Evolutionary conservation across 1,140 invertebrate species (phyloP), one percentile per base, ranked within the genome.

Genomic region (Eumeta japonica): DNA sequence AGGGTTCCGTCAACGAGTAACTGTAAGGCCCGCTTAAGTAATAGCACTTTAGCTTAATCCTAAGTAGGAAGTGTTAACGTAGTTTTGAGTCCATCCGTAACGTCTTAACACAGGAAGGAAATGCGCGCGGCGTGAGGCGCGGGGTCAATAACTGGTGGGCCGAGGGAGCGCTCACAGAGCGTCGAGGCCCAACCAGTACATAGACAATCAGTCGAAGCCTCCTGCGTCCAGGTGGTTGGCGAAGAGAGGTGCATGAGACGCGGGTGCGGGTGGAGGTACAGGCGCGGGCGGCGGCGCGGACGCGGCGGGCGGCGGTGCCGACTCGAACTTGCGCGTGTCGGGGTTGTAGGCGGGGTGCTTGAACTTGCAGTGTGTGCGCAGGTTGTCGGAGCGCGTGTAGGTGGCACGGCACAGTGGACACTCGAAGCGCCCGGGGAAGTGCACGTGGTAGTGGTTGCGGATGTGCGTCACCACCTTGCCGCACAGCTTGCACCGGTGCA

Each of bases 381-480:
- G 81, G 75, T 89, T 90, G 80, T 90, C 88, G 72, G 87, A 89
- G 77, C 88, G 83, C 62, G 88, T 90, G 79, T 90, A 90, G 51
- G 86, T 89, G 62, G 88, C 86, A 71, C 84, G 84, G 79, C 88
- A 90, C 64, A 90, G 82, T 65, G 87, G 87, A 76, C 88, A 90
- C 80, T 89, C 86, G 81, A 89, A 89, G 63, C 86, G 84, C 63
- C 88, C 88, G 52, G 88, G 88, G 79, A 89, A 90, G 78, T 90
- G 88, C 75, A 90, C 88, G 79, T 90, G 87, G 80, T 90, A 90
- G 80, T 90, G 88, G 80, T 90, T 90, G 71, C 88, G 84, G 79
- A 90, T 89, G 82, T 90, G 87, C 70, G 88, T 89, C 78, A 90
- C 88, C 80, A 90, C 86, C 83, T 90, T 90, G 77, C 88, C 88